Base-by-base conservation (phyloP, 2,797 vertebrate species). In the Periophthalmus magnuspinnatus region DNA sequence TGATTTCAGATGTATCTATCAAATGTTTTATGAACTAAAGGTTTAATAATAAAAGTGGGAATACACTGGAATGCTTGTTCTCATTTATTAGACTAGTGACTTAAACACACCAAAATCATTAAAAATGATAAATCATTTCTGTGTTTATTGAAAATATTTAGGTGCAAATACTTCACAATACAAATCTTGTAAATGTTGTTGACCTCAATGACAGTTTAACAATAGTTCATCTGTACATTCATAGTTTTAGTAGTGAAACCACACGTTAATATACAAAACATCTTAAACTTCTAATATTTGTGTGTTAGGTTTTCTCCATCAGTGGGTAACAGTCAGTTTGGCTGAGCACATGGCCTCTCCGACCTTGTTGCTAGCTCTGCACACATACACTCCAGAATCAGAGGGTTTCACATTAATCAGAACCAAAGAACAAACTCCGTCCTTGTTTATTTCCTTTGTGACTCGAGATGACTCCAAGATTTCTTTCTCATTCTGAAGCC, bases 371-470 rank as follows among this genome's bases (percentile, higher is more conserved):
- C 78, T 82, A 52, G 93, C 94, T 69, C 66, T 87, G 86, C 94
- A 94, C 58, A 78, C 71, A 19, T 94, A 95, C 5, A 91, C 71
- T 55, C 94, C 95, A 7, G 92, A 88, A 81, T 95, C 94, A 1
- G 77, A 77, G 1, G 64, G 76, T n/a, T 77, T 57, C 73, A 94
- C 62, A 48, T 78, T 69, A 9, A 61, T 45, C 55, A 96, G 68
- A 33, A 92, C 65, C 71, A 96, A 88, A 45, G 85, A 86, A 58
- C 93, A 94, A 69, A 86, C 70, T 1, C 95, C 94, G 0, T 93
- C 89, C 11, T 90, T 81, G 5, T 84, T 68, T 5, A 85, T 87
- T 78, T 90, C 80, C 3, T 86, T 65, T 17, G 72, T 87, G 47
- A 85, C 81, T 45, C 82, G 84, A 63, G 77, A 22, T 0, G 87